Evolutionary conservation across 2,888 invertebrate species (phyloP).

Genomic region (Hypomecis atomaria): DNA sequence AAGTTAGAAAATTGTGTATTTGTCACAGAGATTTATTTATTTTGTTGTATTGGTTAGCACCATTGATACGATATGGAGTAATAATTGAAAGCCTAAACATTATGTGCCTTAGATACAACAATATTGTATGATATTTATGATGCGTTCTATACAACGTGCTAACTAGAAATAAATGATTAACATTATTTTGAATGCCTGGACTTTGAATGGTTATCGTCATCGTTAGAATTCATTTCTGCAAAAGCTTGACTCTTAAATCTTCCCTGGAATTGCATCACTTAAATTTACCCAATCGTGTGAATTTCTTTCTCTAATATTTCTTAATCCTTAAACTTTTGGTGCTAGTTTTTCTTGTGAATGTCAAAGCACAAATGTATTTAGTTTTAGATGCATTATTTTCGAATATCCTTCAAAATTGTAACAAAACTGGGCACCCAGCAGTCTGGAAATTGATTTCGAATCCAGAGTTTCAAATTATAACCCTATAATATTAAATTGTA

Average conservation of each 20-base stretch:
- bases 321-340: constrained; percentile 4
- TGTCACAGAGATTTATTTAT: constrained; percentile 55
- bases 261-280: constrained; percentile 54
- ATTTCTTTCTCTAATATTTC: constrained; percentile 16
- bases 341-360: constrained; percentile 13
- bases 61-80: constrained; percentile 82
- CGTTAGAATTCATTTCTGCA: constrained; percentile 74
- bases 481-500: constrained; percentile 74
- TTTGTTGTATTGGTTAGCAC: constrained; percentile 72
- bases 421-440: constrained; percentile 62
- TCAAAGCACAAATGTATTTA: constrained; percentile 12
- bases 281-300: constrained; percentile 29
- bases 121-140: constrained; percentile 85
- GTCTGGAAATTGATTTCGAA: constrained; percentile 74
- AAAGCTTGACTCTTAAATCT: constrained; percentile 65
- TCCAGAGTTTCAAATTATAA: constrained; percentile 70
- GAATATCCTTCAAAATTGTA: constrained; percentile 22
- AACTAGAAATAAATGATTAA: constrained; percentile 82
- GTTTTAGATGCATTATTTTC: constrained; percentile 4
- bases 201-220: constrained; percentile 67
- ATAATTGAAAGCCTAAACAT: constrained; percentile 84
- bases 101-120: constrained; percentile 86
- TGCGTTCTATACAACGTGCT: constrained; percentile 85
- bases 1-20: constrained; percentile 51
- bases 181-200: constrained; percentile 78